Evolutionary conservation across 1,140 invertebrate genomes (phyloP), one percentile per base, ranked within the genome.

Genomic region (Lanistes nyassanus): DNA sequence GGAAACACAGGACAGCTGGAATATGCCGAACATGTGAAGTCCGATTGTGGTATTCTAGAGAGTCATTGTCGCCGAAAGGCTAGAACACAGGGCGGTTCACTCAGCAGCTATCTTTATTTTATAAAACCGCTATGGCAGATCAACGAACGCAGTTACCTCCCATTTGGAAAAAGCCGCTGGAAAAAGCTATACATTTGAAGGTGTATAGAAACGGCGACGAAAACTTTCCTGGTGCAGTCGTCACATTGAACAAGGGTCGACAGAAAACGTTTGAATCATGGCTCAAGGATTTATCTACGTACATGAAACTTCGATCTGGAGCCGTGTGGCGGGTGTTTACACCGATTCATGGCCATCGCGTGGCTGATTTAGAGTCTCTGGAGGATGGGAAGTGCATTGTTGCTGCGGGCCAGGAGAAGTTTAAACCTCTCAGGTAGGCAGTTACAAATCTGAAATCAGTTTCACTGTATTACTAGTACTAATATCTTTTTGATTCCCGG

Each of bases 301-400:
- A 65, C 55, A 71, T 82, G 71, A 76, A 79, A 67, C 73, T 79
- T 1, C 55, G 56, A 58, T 65, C 65, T 66, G 82, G 82, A 55
- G 78, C 81, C 39, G 77, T 82, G 39, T 70, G 79, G 70, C 69
- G 80, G 60, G 65, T 84, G 29, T 81, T 79, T 39, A 84, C 81
- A 13, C 81, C 81, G 2, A 60, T 26, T 19, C 39, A 75, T 26
- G 82, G 82, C 21, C 76, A 76, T 55, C 53, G 77, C 37, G 36
- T 81, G 34, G 71, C 55, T 13, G 70, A 81, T 78, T 80, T 80
- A 7, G 65, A 77, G 34, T 62, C 76, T 11, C 39, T 84, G n/a
- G 58, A 81, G 58, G 81, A 82, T 42, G 82, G 82, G n/a, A 70
- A 74, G 67, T 29, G 56, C 36, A 78, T 82, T 70, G 82, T 84